Evolutionary conservation across 2,888 invertebrate species (phyloP).

Genomic region (Caenorhabditis afra): DNA sequence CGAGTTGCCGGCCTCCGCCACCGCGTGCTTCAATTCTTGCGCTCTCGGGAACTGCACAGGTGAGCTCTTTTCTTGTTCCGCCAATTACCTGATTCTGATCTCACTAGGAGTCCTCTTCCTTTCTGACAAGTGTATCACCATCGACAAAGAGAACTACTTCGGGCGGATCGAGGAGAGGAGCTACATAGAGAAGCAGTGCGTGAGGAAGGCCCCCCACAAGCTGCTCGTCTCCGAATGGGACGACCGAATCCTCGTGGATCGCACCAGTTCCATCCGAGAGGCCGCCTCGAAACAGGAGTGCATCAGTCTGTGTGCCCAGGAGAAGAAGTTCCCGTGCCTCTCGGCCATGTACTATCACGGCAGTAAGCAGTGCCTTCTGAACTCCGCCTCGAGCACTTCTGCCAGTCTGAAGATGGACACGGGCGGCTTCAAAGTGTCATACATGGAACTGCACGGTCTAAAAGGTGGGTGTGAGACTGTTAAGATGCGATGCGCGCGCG

Average conservation of each 20-base stretch:
- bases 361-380: slow-evolving; percentile 63
- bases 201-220: slow-evolving; percentile 37
- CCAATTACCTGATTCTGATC: not conserved
- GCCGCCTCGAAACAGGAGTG: slow-evolving; percentile 58
- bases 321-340: slow-evolving; percentile 58
- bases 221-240: slow-evolving; percentile 42
- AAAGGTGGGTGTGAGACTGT: slow-evolving; percentile 33
- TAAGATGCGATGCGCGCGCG: slow-evolving; percentile 1
- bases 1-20: slow-evolving; percentile 23
- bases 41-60: slow-evolving; percentile 50
- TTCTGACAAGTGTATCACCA: slow-evolving; percentile 37
- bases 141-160: slow-evolving; percentile 52
- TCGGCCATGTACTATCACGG: slow-evolving; percentile 64
- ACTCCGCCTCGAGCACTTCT: slow-evolving; percentile 58
- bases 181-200: slow-evolving; percentile 59
- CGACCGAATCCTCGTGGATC: slow-evolving; percentile 52
- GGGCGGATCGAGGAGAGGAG: slow-evolving; percentile 44
- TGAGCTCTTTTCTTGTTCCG: not conserved
- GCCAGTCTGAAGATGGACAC: slow-evolving; percentile 47
- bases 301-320: slow-evolving; percentile 52
- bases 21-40: slow-evolving; percentile 60
- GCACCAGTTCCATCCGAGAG: slow-evolving; percentile 50
- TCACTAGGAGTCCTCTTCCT: slow-evolving; percentile 31
- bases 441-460: slow-evolving; percentile 56
- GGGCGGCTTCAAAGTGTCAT: slow-evolving; percentile 58